Conservation (phyloP, 2,797 vertebrate species). For the Martes flavigula region DNA sequence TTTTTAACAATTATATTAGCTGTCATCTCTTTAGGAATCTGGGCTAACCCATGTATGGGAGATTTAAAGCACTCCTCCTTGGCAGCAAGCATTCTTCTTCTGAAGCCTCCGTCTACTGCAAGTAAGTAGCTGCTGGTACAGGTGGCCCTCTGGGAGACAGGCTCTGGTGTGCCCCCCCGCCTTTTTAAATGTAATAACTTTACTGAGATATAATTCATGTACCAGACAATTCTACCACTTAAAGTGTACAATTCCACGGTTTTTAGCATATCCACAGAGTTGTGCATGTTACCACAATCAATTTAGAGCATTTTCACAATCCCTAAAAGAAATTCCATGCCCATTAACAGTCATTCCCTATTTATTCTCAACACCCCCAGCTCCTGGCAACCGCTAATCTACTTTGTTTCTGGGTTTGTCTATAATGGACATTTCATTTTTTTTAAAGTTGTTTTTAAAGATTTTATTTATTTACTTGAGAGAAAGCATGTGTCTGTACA, state of each 20-base stretch:
- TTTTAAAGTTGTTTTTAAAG: background rate
- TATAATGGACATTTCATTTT: background rate
- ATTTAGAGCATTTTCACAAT: slow-evolving; percentile 17
- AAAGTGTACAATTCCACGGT: background rate
- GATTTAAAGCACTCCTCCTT: background rate
- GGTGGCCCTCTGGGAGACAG: background rate
- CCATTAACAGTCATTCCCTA: background rate
- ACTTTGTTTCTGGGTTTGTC: background rate
- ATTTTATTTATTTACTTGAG: background rate
- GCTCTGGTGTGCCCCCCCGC: background rate
- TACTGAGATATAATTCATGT: background rate
- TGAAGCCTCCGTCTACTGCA: background rate
- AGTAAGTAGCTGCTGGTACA: background rate
- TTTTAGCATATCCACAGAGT: background rate
- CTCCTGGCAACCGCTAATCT: background rate
- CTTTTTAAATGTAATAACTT: background rate
- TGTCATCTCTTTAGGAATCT: background rate
- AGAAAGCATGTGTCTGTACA: background rate
- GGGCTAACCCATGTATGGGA: background rate
- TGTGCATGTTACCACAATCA: background rate
- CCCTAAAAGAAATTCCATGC: background rate
- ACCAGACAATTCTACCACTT: background rate
- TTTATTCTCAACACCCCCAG: background rate
- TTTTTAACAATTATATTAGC: background rate
- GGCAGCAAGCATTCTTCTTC: background rate